Evolutionary conservation across 1,140 invertebrate genomes (phyloP), one percentile per base, ranked within the genome.

Genomic region (Drosophila repletoides): DNA sequence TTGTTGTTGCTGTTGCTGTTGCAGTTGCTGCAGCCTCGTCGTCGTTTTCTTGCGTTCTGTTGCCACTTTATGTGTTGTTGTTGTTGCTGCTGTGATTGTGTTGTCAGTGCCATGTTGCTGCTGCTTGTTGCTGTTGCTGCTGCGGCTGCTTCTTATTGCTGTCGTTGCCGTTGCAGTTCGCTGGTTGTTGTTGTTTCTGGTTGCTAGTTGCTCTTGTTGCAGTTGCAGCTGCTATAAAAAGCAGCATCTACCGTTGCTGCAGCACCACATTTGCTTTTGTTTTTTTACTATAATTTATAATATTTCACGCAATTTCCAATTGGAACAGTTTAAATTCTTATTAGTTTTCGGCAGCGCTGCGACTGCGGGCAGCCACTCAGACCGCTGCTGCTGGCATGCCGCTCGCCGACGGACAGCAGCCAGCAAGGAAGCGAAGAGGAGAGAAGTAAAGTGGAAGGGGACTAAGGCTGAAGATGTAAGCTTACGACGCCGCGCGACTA

Each of bases 211-310:
- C 14, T 66, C 34, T 15, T 66, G 48, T 29, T 43, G 63, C 45
- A 15, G 58, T 40, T 75, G 59, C 28, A 19, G 60, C 29, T 63
- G 53, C 49, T 63, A 51, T 45, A 33, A 63, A 7, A 19, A 19
- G 60, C 52, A 21, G 40, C 52, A 58, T 45, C 41, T 49, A 58
- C 53, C 10, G 55, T 58, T 51, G 45, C 66, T 40, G 49, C 66
- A 41, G 59, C 69, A 51, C 71, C 69, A 53, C 79, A 83, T 84
- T 84, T 84, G 64, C 51, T 81, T 43, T 26, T 45, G 12, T n/a
- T 36, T n/a, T n/a, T n/a, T n/a, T n/a, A n/a, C n/a, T n/a, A n/a
- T n/a, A n/a, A n/a, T n/a, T n/a, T n/a, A n/a, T n/a, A n/a, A n/a
- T n/a, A n/a, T n/a, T n/a, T n/a, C n/a, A n/a, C n/a, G n/a, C n/a